Percentiles rank a stretch among this genome's conserved stretches.
Evolutionary conservation across 2,113 vertebrate species (phyloP).

Genomic region (Platycercus adscitus): DNA sequence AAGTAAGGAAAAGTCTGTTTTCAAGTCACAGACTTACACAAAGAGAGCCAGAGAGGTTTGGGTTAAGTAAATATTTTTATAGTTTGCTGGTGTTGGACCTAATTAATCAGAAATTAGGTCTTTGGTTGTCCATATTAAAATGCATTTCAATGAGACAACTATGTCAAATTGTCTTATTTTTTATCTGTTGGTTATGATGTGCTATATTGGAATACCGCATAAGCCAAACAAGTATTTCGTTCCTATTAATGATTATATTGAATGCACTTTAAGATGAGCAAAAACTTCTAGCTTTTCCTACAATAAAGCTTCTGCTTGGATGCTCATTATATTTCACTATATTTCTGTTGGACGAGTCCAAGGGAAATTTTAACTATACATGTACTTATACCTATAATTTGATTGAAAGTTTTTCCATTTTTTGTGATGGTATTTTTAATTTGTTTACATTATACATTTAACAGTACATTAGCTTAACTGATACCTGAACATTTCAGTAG

Average conservation of each 20-base stretch:
- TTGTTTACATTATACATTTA: not conserved
- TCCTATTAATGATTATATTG: not conserved
- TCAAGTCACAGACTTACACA: not conserved
- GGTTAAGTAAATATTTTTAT: not conserved
- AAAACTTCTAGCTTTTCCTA: not conserved
- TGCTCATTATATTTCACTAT: not conserved
- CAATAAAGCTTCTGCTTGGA: not conserved
- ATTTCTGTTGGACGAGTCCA: not conserved
- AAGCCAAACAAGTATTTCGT: not conserved
- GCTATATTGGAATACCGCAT: not conserved
- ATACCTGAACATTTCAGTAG: not conserved
- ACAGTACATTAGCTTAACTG: not conserved
- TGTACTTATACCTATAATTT: not conserved
- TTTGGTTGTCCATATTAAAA: not conserved
- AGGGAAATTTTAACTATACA: not conserved
- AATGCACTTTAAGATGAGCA: not conserved
- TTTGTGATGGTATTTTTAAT: not conserved
- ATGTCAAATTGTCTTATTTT: not conserved
- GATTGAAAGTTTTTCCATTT: not conserved
- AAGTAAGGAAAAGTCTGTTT: not conserved
- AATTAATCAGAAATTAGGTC: not conserved
- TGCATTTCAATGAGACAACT: not conserved
- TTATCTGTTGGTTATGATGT: not conserved
- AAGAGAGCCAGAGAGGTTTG: not conserved
- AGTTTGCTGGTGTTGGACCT: not conserved